Conservation (phyloP, 2,113 vertebrate genomes). For the Trogon melanurus region DNA sequence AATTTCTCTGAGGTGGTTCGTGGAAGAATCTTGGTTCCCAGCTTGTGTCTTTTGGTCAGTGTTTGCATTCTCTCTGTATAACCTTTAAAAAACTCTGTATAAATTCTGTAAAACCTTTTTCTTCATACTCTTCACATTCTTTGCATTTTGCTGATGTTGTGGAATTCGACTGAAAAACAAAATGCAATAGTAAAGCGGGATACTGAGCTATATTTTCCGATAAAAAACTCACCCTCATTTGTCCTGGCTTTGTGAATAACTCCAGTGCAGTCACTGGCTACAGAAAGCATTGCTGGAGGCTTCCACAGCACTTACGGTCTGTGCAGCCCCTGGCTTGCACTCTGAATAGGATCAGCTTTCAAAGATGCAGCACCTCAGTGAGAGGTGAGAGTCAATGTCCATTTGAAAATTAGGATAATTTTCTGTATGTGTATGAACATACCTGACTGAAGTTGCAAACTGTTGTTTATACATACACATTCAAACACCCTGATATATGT, state of each 20-base stretch:
- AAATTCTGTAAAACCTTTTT: slow-evolving; percentile 75
- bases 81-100: slow-evolving; percentile 63
- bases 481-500: neutral
- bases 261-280: neutral
- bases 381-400: neutral
- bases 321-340: neutral
- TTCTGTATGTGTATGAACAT: neutral
- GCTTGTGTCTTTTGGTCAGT: neutral
- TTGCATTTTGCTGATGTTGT: slow-evolving; percentile 67
- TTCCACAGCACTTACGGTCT: neutral
- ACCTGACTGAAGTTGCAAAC: neutral
- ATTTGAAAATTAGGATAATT: neutral
- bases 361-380: neutral
- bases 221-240: neutral
- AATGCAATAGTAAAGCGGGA: neutral
- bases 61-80: slow-evolving; percentile 53
- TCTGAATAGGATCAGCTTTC: neutral
- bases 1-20: neutral
- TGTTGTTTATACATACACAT: neutral
- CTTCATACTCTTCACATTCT: slow-evolving; percentile 80
- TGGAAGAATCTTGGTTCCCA: neutral
- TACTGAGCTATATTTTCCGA: neutral
- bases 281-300: neutral
- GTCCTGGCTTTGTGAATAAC: neutral
- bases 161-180: slow-evolving; percentile 62